These are phyloP conservation scores for Apis florea DNA, from an alignment of 1,140 invertebrate genomes.

Conservation along the genomic window DNA sequence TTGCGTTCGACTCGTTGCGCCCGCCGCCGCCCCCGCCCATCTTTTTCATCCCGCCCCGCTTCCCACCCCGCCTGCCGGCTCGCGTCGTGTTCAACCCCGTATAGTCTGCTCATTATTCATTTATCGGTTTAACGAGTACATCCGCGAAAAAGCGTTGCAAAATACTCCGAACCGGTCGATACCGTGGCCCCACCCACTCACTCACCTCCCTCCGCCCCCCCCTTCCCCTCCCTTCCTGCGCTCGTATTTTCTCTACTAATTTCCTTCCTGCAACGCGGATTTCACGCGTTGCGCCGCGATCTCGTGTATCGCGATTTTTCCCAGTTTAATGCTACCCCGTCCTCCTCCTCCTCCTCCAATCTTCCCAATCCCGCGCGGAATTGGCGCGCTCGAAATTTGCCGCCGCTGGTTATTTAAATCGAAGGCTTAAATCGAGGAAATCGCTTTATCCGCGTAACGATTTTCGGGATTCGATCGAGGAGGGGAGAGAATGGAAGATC, in stretches of 20 bases:
- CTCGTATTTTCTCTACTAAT: constrained; percentile 44
- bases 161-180: constrained; percentile 62
- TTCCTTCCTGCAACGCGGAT: constrained; percentile 41
- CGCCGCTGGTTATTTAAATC: background rate
- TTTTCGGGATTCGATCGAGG: too few species aligned
- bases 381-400: background rate
- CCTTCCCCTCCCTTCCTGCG: background rate
- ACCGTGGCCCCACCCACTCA: constrained; percentile 20
- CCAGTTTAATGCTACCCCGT: constrained; percentile 8
- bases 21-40: background rate
- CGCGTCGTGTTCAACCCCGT: constrained; percentile 59
- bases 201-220: background rate
- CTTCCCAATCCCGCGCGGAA: background rate
- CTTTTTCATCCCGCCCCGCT: constrained; percentile 3
- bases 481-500: too few species aligned
- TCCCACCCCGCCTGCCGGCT: constrained; percentile 7
- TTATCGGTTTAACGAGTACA: constrained; percentile 73
- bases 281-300: constrained; percentile 27
- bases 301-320: constrained; percentile 33
- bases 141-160: constrained; percentile 69
- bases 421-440: too few species aligned
- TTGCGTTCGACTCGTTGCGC: constrained; percentile 68
- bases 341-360: background rate
- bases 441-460: too few species aligned
- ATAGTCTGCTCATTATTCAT: constrained; percentile 72